A percentile compares a stretch with the other conserved stretches of the same genome.
Conservation (phyloP, 2,888 invertebrate species). For the Drosophila imparisetae region DNA sequence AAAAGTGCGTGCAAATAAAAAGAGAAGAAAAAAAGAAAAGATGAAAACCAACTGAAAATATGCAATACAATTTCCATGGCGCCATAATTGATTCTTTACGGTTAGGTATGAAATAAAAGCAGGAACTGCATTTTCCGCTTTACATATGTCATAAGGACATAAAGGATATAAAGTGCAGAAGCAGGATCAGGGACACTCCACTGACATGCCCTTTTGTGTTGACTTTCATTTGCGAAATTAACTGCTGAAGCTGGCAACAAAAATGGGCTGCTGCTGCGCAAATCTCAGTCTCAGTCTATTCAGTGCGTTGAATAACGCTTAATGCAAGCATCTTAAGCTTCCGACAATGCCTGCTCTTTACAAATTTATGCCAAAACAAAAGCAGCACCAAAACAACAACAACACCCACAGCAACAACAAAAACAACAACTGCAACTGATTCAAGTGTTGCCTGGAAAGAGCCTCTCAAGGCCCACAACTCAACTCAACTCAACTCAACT, state of each 20-base stretch:
- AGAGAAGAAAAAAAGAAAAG: background rate
- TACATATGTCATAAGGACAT: slow-evolving; percentile 10
- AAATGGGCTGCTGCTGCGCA: background rate
- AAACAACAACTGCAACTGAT: slow-evolving; percentile 40
- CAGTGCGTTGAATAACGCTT: slow-evolving; percentile 59
- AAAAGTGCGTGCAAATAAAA: slow-evolving; percentile 3
- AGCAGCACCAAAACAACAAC: slow-evolving; percentile 24
- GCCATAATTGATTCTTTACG: slow-evolving; percentile 66
- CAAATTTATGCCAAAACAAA: slow-evolving; percentile 60
- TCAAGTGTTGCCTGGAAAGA: slow-evolving; percentile 59
- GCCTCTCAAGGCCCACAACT: slow-evolving; percentile 51
- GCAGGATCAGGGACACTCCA: background rate
- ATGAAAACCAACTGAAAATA: slow-evolving; percentile 8
- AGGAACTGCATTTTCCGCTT: slow-evolving; percentile 13
- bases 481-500: slow-evolving; percentile 48
- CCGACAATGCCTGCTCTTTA: slow-evolving; percentile 50
- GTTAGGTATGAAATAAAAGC: slow-evolving; percentile 45
- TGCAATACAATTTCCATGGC: slow-evolving; percentile 45
- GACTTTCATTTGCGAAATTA: slow-evolving; percentile 65
- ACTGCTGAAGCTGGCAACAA: slow-evolving; percentile 43
- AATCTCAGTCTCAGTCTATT: slow-evolving; percentile 28
- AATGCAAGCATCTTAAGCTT: slow-evolving; percentile 53
- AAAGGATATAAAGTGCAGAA: background rate
- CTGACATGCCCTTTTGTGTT: slow-evolving; percentile 5
- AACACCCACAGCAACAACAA: slow-evolving; percentile 21